These are phyloP conservation scores for Gila orcuttii DNA, from an alignment of 2,113 vertebrate species.

Conservation along the genomic window DNA sequence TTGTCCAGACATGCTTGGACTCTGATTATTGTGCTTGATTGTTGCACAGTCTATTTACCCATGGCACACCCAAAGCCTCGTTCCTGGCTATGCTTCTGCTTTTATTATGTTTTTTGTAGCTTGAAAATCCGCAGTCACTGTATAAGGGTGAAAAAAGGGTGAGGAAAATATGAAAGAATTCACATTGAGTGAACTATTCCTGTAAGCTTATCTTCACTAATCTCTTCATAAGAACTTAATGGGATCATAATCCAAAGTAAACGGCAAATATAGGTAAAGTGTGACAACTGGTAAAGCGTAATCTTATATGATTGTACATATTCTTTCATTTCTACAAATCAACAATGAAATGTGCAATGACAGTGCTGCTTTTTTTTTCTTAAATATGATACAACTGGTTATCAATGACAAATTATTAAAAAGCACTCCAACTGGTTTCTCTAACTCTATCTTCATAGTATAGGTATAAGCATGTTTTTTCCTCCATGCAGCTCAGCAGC, in stretches of 20 bases:
- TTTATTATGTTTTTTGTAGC: not conserved
- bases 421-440: not conserved
- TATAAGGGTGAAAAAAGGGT: not conserved
- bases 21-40: not conserved
- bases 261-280: not conserved
- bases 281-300: not conserved
- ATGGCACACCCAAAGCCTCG: slow-evolving; percentile 1
- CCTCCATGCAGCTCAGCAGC: not conserved
- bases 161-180: not conserved
- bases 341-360: not conserved
- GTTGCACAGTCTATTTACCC: not conserved
- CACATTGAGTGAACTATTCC: not conserved
- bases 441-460: not conserved
- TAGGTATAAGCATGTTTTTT: not conserved
- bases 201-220: not conserved
- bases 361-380: too few relatives aligned
- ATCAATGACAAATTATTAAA: not conserved
- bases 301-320: not conserved
- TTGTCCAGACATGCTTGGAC: not conserved
- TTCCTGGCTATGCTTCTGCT: not conserved
- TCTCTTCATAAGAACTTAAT: not conserved
- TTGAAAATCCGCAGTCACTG: not conserved
- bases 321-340: not conserved
- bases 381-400: too few relatives aligned
- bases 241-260: not conserved